A percentile compares a stretch with the other conserved stretches of the same genome.
These are phyloP conservation scores for Myotis lucifugus DNA, from an alignment of 2,113 vertebrate genomes.

Conservation along the genomic window DNA sequence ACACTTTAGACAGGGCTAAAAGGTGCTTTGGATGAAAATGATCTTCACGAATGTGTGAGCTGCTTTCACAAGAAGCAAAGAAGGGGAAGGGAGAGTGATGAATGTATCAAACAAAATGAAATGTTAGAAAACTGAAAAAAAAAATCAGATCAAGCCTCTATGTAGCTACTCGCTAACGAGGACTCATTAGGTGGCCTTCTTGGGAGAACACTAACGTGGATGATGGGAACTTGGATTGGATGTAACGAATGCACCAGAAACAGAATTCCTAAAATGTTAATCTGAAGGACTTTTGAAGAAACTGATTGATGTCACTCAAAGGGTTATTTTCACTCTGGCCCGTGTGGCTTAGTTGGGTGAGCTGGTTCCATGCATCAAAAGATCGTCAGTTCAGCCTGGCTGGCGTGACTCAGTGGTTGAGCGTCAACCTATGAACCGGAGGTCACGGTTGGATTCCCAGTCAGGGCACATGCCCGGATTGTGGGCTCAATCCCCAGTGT, in stretches of 20 bases:
- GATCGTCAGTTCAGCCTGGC: too few relatives aligned
- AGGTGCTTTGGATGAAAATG: background rate
- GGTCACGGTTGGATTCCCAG: too few relatives aligned
- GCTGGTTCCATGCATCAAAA: too few relatives aligned
- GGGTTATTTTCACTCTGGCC: too few relatives aligned
- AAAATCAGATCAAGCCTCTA: background rate
- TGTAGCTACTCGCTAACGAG: background rate
- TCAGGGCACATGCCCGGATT: too few relatives aligned
- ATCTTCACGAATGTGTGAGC: background rate
- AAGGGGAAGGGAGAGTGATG: background rate
- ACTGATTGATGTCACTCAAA: background rate
- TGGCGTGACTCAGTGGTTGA: too few relatives aligned
- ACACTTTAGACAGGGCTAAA: background rate
- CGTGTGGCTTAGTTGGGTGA: too few relatives aligned
- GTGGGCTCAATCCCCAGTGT: too few relatives aligned
- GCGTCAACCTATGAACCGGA: too few relatives aligned
- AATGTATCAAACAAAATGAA: background rate
- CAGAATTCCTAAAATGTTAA: background rate
- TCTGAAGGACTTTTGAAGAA: background rate
- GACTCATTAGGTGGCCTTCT: accelerated
- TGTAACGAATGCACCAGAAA: background rate
- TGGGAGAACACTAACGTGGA: background rate
- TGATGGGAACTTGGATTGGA: background rate
- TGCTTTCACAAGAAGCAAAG: background rate
- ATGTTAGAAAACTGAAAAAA: background rate